Base-by-base conservation (phyloP, 1,140 invertebrate species). In the Sarcophaga bullata region DNA sequence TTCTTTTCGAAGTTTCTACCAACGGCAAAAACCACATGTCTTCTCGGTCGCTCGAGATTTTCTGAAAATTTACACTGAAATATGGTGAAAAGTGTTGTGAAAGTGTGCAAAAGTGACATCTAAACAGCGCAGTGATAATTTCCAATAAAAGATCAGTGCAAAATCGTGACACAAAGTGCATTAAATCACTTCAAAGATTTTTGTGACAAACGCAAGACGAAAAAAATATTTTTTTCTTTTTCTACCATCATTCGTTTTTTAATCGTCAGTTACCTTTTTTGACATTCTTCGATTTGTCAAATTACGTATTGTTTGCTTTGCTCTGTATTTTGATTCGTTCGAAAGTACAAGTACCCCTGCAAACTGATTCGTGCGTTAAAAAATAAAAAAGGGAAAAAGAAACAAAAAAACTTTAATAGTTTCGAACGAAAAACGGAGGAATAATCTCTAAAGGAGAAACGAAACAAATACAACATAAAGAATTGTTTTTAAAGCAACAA, bases 21-120 rank as follows among this genome's bases (percentile, higher is more conserved):
- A 84, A 85, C 85, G 88, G 87, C 85, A 85, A 85, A 87, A 89
- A 89, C 88, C 88, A 89, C 88, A 89, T 89, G 88, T 89, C 86
- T 87, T 83, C 84, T 86, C 85, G 87, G 86, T 86, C 84, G 86
- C 85, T 81, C 88, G 87, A 87, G 86, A 89, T 87, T 89, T 89
- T 76, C 85, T 82, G 84, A 82, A 83, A 84, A 84, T 85, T 87
- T 84, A 85, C 85, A 84, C 84, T 84, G 85, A 88, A 89, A 86
- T 85, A 88, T 89, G 88, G 85, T 85, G 84, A 86, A 86, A 84
- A 89, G 86, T 87, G 86, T 81, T 85, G 86, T 85, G 84, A 86
- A 87, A 86, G 85, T 83, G 84, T 85, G 86, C 84, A 84, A 86
- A 85, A 85, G 84, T 85, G 85, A 84, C 85, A 46, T 72, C 85